Conservation (phyloP, 92 coral and sea anemone species). For the Epizoanthus stellaris region DNA sequence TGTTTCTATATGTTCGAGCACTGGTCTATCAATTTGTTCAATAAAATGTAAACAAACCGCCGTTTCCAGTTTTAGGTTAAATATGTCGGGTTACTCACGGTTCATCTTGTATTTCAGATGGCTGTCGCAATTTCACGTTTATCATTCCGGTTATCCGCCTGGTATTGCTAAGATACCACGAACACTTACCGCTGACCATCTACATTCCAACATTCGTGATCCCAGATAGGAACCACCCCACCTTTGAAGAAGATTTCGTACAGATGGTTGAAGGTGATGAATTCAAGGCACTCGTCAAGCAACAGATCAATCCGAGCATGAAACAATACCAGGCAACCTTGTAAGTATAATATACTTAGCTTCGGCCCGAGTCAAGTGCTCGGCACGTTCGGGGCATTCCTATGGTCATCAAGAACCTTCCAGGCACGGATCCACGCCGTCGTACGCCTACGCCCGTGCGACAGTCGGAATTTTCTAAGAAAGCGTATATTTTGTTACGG, state of each 20-base stretch:
- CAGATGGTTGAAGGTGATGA: constrained; percentile 81
- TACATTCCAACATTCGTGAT: constrained; percentile 89
- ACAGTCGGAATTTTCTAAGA: too few species aligned
- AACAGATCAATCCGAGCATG: constrained; percentile 91
- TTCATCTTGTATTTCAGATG: constrained; percentile 58
- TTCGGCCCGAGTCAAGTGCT: too few species aligned
- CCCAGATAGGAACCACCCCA: constrained; percentile 61
- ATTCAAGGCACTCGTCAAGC: constrained; percentile 91
- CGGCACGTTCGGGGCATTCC: too few species aligned
- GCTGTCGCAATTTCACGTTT: constrained; percentile 79
- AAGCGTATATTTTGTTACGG: too few species aligned
- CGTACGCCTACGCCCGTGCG: too few species aligned
- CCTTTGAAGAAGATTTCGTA: constrained; percentile 78
- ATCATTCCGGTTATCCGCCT: constrained; percentile 91
- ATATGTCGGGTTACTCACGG: too few species aligned
- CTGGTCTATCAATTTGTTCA: too few species aligned
- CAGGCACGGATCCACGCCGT: too few species aligned
- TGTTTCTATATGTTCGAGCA: too few species aligned
- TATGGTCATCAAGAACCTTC: too few species aligned
- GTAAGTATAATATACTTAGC: constrained; percentile 57
- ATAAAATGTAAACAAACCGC: too few species aligned
- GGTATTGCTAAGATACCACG: constrained; percentile 79
- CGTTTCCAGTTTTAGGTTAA: too few species aligned
- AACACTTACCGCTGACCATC: constrained; percentile 86
- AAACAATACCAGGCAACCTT: constrained; percentile 81